Conservation (phyloP, 2,113 vertebrate species). For the Myiagra hebetior region DNA sequence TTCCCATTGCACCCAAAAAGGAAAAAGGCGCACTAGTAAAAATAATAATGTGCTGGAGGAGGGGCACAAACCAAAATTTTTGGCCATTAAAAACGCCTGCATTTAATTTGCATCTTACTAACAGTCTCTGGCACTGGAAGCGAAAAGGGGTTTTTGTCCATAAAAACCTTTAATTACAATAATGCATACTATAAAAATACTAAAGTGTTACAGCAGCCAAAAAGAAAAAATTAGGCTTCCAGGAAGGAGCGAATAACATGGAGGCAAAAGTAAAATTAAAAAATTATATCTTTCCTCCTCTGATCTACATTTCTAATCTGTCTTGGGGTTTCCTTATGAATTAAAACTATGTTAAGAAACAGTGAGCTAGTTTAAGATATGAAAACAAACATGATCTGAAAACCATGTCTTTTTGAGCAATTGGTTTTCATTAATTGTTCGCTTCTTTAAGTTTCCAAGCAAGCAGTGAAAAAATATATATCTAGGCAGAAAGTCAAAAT, state of each 20-base stretch:
- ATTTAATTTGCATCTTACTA: neutral
- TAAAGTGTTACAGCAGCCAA: neutral
- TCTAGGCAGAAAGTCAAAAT: slow-evolving; percentile 54
- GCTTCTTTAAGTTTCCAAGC: slow-evolving; percentile 44
- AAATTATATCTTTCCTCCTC: neutral
- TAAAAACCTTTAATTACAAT: slow-evolving; percentile 4
- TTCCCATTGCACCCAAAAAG: neutral
- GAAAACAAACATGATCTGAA: slow-evolving; percentile 40
- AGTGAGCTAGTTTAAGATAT: neutral
- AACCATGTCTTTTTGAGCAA: slow-evolving; percentile 15
- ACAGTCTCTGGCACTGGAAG: neutral
- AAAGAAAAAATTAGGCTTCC: neutral
- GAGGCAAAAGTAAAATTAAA: neutral
- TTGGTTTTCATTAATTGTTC: slow-evolving; percentile 54
- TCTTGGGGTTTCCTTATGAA: neutral
- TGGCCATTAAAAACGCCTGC: neutral
- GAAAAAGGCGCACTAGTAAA: neutral
- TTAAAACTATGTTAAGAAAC: slow-evolving; percentile 2
- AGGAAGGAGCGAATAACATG: neutral
- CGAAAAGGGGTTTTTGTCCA: neutral
- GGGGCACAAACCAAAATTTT: neutral
- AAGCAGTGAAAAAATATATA: slow-evolving; percentile 56
- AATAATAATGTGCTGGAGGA: neutral
- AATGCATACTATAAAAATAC: neutral
- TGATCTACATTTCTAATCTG: neutral